Evolutionary conservation across 1,140 invertebrate species (phyloP).

Genomic region (Lanistes nyassanus): DNA sequence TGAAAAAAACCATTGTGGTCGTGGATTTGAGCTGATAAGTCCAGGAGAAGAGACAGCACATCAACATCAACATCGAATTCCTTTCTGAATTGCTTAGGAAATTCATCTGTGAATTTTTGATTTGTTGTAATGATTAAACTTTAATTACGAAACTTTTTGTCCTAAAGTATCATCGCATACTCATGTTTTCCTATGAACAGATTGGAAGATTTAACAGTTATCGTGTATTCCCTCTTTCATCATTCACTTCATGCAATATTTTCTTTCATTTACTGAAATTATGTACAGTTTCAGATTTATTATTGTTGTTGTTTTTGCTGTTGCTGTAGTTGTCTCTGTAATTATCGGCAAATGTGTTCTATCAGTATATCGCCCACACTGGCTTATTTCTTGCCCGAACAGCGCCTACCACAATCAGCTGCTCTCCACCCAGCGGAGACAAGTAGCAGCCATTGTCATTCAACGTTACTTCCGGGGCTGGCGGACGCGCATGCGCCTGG

Average conservation of each 20-base stretch:
- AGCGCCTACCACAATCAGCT: conserved; percentile 45
- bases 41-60: too few species aligned
- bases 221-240: not conserved
- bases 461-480: conserved; percentile 47
- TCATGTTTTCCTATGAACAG: too few species aligned
- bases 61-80: too few species aligned
- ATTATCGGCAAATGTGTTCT: too few species aligned
- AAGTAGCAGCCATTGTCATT: conserved; percentile 35
- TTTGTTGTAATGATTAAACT: too few species aligned
- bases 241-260: not conserved
- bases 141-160: too few species aligned
- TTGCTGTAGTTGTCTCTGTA: not conserved
- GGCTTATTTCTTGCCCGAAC: not conserved
- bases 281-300: not conserved
- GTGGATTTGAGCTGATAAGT: not conserved
- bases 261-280: not conserved
- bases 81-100: too few species aligned
- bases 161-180: too few species aligned
- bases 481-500: conserved; percentile 33
- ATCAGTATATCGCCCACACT: too few species aligned
- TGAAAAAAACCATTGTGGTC: not conserved
- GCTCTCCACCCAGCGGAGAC: conserved; percentile 36
- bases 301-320: not conserved
- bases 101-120: too few species aligned
- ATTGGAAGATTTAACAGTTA: too few species aligned